Conservation (phyloP, 2,888 invertebrate species). For the Lathronympha strigana region DNA sequence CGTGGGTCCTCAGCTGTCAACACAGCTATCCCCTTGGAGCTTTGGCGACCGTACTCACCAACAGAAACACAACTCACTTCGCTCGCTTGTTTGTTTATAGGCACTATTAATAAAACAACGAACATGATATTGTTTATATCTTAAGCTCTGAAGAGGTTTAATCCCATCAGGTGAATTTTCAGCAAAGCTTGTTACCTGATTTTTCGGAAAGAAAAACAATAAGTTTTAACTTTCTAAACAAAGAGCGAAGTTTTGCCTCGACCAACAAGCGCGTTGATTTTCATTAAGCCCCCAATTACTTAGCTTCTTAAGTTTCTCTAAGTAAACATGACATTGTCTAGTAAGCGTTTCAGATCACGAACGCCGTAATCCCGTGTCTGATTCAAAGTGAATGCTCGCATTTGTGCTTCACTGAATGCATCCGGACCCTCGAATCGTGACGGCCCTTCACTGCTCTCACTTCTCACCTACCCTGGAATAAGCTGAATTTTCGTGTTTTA, state of each 20-base stretch:
- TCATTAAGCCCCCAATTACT: conserved; percentile 35
- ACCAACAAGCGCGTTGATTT: conserved; percentile 33
- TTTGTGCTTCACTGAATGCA: conserved; percentile 69
- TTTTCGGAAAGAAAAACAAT: conserved; percentile 31
- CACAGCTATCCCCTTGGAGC: too few relatives aligned
- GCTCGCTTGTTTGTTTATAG: too few relatives aligned
- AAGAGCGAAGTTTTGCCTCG: conserved; percentile 18
- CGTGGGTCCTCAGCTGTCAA: too few relatives aligned
- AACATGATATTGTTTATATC: too few relatives aligned
- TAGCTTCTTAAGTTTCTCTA: conserved; percentile 45
- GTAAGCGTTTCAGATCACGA: conserved; percentile 68
- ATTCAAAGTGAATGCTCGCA: conserved; percentile 70
- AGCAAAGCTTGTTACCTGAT: not conserved
- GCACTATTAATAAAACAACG: too few relatives aligned
- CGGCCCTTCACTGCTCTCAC: conserved; percentile 40
- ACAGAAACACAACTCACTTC: too few relatives aligned
- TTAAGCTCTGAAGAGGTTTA: too few relatives aligned
- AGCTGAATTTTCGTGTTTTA: conserved; percentile 14
- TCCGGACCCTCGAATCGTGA: conserved; percentile 64
- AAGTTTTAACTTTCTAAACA: conserved; percentile 26
- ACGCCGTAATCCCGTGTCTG: conserved; percentile 62
- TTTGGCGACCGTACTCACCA: too few relatives aligned
- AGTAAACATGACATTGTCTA: conserved; percentile 49
- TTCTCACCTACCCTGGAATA: conserved; percentile 34
- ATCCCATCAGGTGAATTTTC: too few relatives aligned